Evolutionary conservation across 2,113 vertebrate genomes (phyloP).

Genomic region (Leptodactylus fuscus): DNA sequence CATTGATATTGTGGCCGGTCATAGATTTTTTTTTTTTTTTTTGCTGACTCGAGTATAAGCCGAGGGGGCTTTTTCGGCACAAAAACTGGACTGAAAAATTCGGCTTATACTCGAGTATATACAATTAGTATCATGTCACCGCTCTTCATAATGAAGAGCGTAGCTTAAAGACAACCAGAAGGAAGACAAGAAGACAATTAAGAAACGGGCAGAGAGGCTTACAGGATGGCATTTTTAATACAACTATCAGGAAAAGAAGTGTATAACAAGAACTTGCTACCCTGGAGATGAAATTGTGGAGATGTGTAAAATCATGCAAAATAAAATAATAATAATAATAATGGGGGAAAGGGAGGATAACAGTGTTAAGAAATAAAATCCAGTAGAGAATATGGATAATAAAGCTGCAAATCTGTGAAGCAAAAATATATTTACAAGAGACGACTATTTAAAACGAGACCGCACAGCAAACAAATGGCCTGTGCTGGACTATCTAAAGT

Average conservation of each 20-base stretch:
- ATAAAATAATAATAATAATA: constrained; percentile 45
- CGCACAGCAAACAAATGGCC: constrained; percentile 12
- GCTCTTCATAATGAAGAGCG: too few relatives aligned
- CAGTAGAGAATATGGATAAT: constrained; percentile 36
- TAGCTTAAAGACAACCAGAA: neutral
- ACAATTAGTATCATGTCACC: too few relatives aligned
- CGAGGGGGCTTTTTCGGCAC: too few relatives aligned
- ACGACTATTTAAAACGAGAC: constrained; percentile 56
- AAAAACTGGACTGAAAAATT: too few relatives aligned
- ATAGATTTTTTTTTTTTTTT: too few relatives aligned
- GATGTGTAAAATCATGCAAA: constrained; percentile 54
- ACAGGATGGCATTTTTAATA: constrained; percentile 59
- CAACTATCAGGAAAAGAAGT: constrained; percentile 50
- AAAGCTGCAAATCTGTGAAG: constrained; percentile 51
- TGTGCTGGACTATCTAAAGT: constrained; percentile 16
- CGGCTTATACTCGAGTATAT: too few relatives aligned
- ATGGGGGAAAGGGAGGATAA: neutral
- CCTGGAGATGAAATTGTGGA: constrained; percentile 7
- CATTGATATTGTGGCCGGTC: too few relatives aligned
- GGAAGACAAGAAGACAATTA: neutral
- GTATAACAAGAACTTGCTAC: constrained; percentile 49
- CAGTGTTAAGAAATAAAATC: constrained; percentile 39
- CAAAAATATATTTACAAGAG: constrained; percentile 57
- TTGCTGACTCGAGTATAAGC: too few relatives aligned
- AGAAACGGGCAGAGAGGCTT: constrained; percentile 1